These are phyloP conservation scores for Parauchenoglanis punctatus DNA, from an alignment of 2,797 vertebrate species.

Conservation along the genomic window DNA sequence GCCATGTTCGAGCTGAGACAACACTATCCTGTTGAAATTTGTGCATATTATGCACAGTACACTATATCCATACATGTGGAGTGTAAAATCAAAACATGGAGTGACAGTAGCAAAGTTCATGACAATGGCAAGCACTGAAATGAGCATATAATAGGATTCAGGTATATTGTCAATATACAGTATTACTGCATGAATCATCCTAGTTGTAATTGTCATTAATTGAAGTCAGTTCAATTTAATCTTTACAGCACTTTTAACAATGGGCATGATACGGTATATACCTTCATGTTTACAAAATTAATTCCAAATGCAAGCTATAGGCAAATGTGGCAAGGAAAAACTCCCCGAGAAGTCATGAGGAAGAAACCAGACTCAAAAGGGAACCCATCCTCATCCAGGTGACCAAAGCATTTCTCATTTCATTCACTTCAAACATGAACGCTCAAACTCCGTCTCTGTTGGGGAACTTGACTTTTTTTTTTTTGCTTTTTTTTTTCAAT, in stretches of 20 bases:
- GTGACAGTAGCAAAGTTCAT: not conserved
- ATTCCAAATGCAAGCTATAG: no score
- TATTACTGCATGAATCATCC: not conserved
- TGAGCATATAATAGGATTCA: not conserved
- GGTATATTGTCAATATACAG: not conserved
- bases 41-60: no score
- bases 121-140: not conserved
- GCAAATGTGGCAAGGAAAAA: no score
- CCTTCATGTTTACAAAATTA: no score
- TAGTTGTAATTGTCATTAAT: not conserved
- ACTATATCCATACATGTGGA: not conserved
- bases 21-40: no score
- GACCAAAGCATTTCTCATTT: conserved; percentile 14
- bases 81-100: not conserved
- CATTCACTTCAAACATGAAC: conserved; percentile 39
- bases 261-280: no score
- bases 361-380: no score
- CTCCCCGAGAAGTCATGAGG: no score
- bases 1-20: no score
- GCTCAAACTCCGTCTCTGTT: conserved; percentile 22
- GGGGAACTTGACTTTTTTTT: conserved; percentile 3
- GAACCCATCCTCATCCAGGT: no score
- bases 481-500: not conserved
- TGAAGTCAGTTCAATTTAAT: no score
- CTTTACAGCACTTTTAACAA: no score